Base-by-base conservation (phyloP, 1,140 invertebrate species). In the Goniozus legneri region DNA sequence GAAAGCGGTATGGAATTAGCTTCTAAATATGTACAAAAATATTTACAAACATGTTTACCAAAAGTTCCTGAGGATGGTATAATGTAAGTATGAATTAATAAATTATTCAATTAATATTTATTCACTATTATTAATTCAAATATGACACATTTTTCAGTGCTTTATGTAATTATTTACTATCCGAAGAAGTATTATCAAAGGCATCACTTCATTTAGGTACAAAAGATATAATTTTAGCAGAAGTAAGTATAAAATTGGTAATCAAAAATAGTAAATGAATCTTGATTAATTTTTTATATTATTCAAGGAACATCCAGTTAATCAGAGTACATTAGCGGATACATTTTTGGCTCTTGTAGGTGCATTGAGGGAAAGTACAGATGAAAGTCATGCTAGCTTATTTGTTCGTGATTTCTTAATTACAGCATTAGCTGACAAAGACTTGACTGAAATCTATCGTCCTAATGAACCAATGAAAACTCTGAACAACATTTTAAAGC, bases 401-500 rank as follows among this genome's bases (percentile, higher is more conserved):
- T 95, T 97, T 78, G 80, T 97, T 3, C 75, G 86, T 41, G 94
- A 97, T 69, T 92, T 97, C 65, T 76, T 98, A 15, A 78, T 94
- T 36, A 81, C 86, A 8, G 85, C 87, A 62, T 71, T 97, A 18
- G 82, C 84, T 66, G 87, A 85, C 10, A 84, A 87, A 73, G 90
- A 95, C 72, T 66, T 97, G 1, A 83, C 84, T 60, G 86, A 91
- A 47, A 78, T 94, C 33, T 96, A 91, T 90, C 73, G 80, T 22
- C 83, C 92, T 13, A 73, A 83, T 39, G 76, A 94, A 50, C 91
- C 94, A 0, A 79, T 89, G 67, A 73, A 81, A 33, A 70, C 87
- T 55, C 71, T 98, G 2, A 75, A 76, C 27, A 75, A 80, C 2
- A 73, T 89, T 69, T 76, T 84, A 34, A 40, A 59, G 62, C 60